Percentiles rank a stretch among this genome's conserved stretches.
These are phyloP conservation scores for Calyptommatus sinebrachiatus DNA, from an alignment of 2,113 vertebrate genomes.

Conservation along the genomic window DNA sequence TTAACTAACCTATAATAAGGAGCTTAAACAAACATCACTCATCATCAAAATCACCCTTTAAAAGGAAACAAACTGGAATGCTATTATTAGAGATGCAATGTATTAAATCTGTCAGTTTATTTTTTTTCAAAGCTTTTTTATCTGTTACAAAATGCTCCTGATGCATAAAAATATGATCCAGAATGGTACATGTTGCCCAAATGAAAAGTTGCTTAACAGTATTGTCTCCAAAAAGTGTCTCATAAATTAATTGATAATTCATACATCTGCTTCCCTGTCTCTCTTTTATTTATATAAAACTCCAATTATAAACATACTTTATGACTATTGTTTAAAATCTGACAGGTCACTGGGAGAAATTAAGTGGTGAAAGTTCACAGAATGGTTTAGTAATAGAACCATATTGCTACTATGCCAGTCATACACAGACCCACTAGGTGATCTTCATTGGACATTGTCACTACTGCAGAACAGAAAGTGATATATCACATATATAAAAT, in stretches of 20 bases:
- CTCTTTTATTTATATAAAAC: not conserved
- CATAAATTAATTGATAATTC: not conserved
- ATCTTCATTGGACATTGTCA: too few species aligned
- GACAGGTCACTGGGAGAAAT: not conserved
- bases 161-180: not conserved
- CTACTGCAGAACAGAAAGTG: too few species aligned
- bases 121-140: not conserved
- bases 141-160: not conserved
- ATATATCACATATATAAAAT: too few species aligned
- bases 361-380: not conserved
- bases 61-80: not conserved
- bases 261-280: too few species aligned
- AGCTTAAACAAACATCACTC: constrained; percentile 8
- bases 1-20: constrained; percentile 3
- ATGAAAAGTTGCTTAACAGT: not conserved
- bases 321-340: not conserved
- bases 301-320: not conserved
- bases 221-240: not conserved
- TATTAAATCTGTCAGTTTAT: not conserved
- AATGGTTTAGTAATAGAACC: not conserved
- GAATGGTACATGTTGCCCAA: not conserved
- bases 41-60: not conserved
- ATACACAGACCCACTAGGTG: too few species aligned
- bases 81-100: not conserved
- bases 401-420: too few species aligned